Base-by-base conservation (phyloP, 2,888 invertebrate genomes). In the Dinocampus coccinellae region DNA sequence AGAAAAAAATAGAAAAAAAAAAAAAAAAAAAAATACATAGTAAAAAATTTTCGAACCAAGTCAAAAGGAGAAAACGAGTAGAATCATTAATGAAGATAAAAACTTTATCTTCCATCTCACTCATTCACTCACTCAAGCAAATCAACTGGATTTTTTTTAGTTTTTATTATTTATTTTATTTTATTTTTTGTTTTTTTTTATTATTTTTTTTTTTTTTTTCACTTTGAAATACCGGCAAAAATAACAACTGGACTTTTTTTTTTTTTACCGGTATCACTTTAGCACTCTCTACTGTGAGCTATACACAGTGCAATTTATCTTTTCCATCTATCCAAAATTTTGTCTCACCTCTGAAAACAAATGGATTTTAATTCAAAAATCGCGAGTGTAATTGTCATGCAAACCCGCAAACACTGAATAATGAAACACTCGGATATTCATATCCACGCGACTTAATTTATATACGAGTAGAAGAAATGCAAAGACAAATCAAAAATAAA, bases 401-500 rank as follows among this genome's bases (percentile, higher is more conserved):
- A 80, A 81, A 80, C 80, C 75, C 78, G 16, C 47, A 3, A n/a
- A 70, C 75, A 76, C 76, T 81, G 81, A 81, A 81, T 81, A 81
- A 81, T 81, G 81, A 79, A 80, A 77, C 79, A 75, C 77, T 79
- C 77, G 26, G 80, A 80, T 79, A 81, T 81, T 81, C 81, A 81
- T 80, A 39, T 39, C 13, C 39, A 80, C 79, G 77, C 76, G 78
- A 77, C 75, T 3, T 0, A 77, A 69, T 74, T 75, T 76, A 77
- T 79, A 73, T 58, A 74, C 64, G 7, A 29, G 29, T 29, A 29
- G 7, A 29, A 29, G 3, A 29, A 29, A 29, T 29, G 29, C 7
- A 29, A n/a, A n/a, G n/a, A n/a, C n/a, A n/a, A n/a, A n/a, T n/a
- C n/a, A n/a, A n/a, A n/a, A n/a, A n/a, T n/a, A n/a, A n/a, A n/a